Percentiles rank a stretch among this genome's conserved stretches.
Conservation (phyloP, 2,888 invertebrate genomes). For the Noctua janthina region DNA sequence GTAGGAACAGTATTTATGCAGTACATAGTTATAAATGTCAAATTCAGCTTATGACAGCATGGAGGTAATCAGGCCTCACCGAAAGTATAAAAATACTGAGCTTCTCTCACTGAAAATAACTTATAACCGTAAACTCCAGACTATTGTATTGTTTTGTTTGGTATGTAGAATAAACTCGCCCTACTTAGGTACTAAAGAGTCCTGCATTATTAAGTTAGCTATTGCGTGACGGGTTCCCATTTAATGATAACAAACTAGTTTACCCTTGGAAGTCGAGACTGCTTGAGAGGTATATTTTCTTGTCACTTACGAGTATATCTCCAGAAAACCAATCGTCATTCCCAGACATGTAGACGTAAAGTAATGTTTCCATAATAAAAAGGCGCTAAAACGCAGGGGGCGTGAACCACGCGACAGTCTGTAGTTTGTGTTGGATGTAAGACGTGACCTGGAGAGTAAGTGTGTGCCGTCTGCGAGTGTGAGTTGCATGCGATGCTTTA, state of each 20-base stretch:
- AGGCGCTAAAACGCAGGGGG: constrained; percentile 26
- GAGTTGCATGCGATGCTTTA: constrained; percentile 1
- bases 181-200: not conserved
- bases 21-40: no score
- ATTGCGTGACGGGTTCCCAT: not conserved
- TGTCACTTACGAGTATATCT: not conserved
- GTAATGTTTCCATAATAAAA: constrained; percentile 33
- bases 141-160: not conserved
- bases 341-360: constrained; percentile 1
- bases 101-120: no score
- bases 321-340: not conserved
- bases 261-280: not conserved
- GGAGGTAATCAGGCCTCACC: no score
- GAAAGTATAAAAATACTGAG: no score
- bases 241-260: not conserved
- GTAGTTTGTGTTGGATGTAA: constrained; percentile 32
- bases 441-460: constrained; percentile 49
- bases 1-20: no score
- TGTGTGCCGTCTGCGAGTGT: constrained; percentile 15
- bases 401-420: constrained; percentile 25
- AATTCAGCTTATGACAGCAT: no score
- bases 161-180: not conserved
- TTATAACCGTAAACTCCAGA: not conserved
- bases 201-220: not conserved
- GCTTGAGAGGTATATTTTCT: not conserved